Evolutionary conservation across 2,113 vertebrate species (phyloP).

Genomic region (Alces alces): DNA sequence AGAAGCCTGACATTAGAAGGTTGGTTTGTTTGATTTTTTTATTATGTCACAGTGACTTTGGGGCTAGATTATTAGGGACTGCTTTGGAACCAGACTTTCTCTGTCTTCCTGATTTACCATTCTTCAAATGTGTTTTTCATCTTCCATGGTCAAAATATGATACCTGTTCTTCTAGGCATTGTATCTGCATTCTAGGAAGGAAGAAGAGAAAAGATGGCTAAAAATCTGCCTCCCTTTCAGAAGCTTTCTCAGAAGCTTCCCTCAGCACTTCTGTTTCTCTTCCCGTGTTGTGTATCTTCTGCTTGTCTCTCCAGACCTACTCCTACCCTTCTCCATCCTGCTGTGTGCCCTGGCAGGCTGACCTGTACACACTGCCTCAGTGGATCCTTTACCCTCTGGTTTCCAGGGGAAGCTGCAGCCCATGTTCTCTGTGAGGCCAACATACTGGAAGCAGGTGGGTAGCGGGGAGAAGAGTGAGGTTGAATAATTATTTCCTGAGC

Average conservation of each 20-base stretch:
- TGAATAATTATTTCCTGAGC: background rate
- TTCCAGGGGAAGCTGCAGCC: background rate
- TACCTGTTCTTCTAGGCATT: background rate
- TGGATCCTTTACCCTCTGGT: background rate
- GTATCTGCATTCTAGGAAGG: background rate
- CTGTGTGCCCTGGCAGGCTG: background rate
- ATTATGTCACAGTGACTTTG: background rate
- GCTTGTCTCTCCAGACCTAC: background rate
- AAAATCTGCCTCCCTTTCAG: background rate
- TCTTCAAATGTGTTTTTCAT: background rate
- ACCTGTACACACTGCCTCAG: background rate
- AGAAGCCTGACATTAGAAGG: background rate
- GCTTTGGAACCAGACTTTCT: background rate
- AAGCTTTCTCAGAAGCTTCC: background rate
- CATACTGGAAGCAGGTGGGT: background rate
- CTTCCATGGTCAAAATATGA: background rate
- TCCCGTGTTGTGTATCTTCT: background rate
- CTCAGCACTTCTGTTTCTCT: background rate
- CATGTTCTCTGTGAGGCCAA: background rate
- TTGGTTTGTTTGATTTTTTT: background rate
- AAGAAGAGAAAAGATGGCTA: background rate
- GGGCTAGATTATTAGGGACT: background rate
- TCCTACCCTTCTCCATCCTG: background rate
- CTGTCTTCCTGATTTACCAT: background rate
- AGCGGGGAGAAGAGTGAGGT: background rate